These are phyloP conservation scores for Acipenser oxyrinchus DNA, from an alignment of 2,797 vertebrate species.

Conservation along the genomic window DNA sequence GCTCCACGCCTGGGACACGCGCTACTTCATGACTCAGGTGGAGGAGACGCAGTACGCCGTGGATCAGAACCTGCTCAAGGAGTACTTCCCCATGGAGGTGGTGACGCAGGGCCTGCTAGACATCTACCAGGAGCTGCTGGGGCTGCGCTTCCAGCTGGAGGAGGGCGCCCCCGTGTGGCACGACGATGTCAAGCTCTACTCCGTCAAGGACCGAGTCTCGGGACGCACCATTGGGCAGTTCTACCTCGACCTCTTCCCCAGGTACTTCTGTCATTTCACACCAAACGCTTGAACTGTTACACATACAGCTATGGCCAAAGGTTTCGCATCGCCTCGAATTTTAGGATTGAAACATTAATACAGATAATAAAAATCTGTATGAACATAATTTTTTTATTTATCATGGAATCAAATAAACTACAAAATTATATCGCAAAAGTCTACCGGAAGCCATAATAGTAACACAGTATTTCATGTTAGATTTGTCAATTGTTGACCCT, in stretches of 20 bases:
- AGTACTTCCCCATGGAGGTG: conserved; percentile 93
- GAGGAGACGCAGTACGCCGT: conserved; percentile 87
- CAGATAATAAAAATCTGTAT: no score
- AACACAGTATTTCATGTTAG: no score
- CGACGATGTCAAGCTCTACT: conserved; percentile 80
- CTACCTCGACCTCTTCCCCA: conserved; percentile 89
- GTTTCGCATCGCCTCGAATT: no score
- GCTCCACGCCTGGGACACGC: conserved; percentile 88
- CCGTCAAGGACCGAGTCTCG: conserved; percentile 62
- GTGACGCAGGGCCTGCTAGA: conserved; percentile 82
- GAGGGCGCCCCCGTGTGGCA: conserved; percentile 77
- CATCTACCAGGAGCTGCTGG: conserved; percentile 93
- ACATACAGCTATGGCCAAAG: no score
- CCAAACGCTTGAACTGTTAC: background rate
- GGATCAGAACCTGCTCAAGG: conserved; percentile 91
- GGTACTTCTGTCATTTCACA: conserved; percentile 49
- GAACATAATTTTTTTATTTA: no score
- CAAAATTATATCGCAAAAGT: no score
- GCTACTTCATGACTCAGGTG: conserved; percentile 96
- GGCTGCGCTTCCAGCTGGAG: conserved; percentile 74
- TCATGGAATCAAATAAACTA: no score
- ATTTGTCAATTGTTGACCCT: no score
- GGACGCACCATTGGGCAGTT: conserved; percentile 76
- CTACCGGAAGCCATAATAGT: no score
- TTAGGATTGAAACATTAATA: no score